Percentiles rank a stretch among this genome's conserved stretches.
Conservation (phyloP, 2,888 invertebrate genomes). For the Caenorhabditis zanzibari region DNA sequence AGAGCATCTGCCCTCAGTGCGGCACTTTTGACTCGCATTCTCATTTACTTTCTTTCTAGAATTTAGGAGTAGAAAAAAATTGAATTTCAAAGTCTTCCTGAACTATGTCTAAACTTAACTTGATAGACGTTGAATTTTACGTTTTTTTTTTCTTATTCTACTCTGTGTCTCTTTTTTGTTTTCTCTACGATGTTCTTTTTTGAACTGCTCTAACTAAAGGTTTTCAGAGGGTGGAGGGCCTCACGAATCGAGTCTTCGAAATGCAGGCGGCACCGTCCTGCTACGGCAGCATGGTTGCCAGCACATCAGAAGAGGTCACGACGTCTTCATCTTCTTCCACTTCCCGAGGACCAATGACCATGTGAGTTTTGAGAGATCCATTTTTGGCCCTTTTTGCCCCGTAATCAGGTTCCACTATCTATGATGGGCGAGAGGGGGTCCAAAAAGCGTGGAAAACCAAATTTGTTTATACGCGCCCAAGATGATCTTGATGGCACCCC, state of each 20-base stretch:
- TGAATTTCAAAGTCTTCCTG: constrained; percentile 33
- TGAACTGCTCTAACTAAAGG: background rate
- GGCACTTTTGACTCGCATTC: constrained; percentile 32
- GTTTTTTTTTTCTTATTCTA: constrained; percentile 15
- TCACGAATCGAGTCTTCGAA: constrained; percentile 72
- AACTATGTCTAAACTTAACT: constrained; percentile 15
- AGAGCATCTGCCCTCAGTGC: constrained; percentile 52
- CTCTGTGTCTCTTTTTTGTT: background rate
- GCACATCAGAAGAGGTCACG: constrained; percentile 62
- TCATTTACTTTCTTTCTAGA: constrained; percentile 42
- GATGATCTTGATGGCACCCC: constrained; percentile 52
- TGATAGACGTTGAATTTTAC: constrained; percentile 25
- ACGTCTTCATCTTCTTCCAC: constrained; percentile 27
- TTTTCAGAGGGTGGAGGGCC: constrained; percentile 63
- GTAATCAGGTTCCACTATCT: constrained; percentile 39
- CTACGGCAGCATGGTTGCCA: constrained; percentile 71
- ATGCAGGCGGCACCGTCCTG: constrained; percentile 71
- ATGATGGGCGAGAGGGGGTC: constrained; percentile 9
- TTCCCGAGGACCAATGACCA: constrained; percentile 42
- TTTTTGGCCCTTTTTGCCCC: background rate
- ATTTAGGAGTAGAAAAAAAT: constrained; percentile 5
- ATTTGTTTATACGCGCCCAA: constrained; percentile 47
- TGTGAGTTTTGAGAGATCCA: constrained; percentile 46
- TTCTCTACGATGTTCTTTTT: constrained; percentile 10
- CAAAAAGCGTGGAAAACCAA: constrained; percentile 18